Evolutionary conservation across 1,140 invertebrate genomes (phyloP), one percentile per base, ranked within the genome.

Genomic region (Zelostemma sp.): DNA sequence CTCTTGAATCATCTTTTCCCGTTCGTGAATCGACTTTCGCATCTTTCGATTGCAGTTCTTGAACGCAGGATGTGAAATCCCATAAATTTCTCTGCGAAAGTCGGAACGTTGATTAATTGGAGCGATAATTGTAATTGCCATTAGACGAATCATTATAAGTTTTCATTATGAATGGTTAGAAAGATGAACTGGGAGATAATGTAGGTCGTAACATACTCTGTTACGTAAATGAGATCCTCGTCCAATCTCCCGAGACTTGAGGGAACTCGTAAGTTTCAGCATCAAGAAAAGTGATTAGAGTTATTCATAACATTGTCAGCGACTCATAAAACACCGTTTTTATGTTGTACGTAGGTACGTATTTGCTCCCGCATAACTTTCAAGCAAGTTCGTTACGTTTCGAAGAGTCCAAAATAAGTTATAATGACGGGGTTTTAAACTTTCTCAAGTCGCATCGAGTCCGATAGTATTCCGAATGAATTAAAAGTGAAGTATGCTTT

Each of bases 281-380:
- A 43, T 43, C 41, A 43, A 43, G 41, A 14, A 43, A 43, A 43
- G 41, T 43, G 17, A 43, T 43, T 17, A 17, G 14, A 17, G 1
- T 14, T 17, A 14, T 16, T 43, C 14, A 8, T 12, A 8, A 14
- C n/a, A 17, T 43, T 43, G 41, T 43, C 41, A 17, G 16, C 41
- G 17, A 43, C 12, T 43, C 41, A 17, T 16, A 15, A 16, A 43
- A 43, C 6, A 12, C 16, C 12, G 17, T 16, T 16, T 43, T 43
- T 43, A 11, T 11, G 35, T 40, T 40, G 3, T n/a, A n/a, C n/a
- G n/a, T n/a, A n/a, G n/a, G n/a, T n/a, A n/a, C 21, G 21, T 25
- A 25, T 25, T 25, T 25, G 21, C 21, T 25, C 8, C 21, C 21
- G 8, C 21, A 8, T 25, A 25, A 25, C 21, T 25, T 25, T 25